Base-by-base conservation (phyloP, 1,140 invertebrate genomes). In the Drosophila parabipectinata region DNA sequence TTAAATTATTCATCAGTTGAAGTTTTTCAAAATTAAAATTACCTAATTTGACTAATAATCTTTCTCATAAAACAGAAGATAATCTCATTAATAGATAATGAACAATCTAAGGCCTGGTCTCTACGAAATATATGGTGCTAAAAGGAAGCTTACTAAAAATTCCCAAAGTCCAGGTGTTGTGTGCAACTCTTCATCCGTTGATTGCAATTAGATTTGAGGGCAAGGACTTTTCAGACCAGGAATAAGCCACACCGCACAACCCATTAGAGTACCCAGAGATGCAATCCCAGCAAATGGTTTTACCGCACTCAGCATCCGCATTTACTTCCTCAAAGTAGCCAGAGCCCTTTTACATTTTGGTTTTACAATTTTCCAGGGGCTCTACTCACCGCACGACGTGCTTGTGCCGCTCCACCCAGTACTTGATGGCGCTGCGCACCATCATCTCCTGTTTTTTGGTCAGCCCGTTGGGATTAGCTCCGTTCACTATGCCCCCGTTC, bases 321-420 rank as follows among this genome's bases (percentile, higher is more conserved):
- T 32, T 10, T 37, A 45, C 53, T n/a, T 34, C 54, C 41, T 28
- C 4, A 18, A 14, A n/a, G 12, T 12, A 37, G 26, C 32, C 63
- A 30, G 21, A 18, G 50, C 4, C 32, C 51, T 26, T 24, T 32
- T 68, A 15, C 57, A 77, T 61, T 57, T 47, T 18, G 37, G n/a
- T 14, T 41, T 44, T 59, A 39, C n/a, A 58, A 51, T 66, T 59
- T 41, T 34, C 24, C 21, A n/a, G 34, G 14, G 10, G 14, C 10
- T 15, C 51, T 7, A 91, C 92, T 92, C 84, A 96, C 96, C 95
- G 95, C 30, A 97, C 96, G 53, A 97, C 95, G 83, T 97, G 96
- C 88, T 97, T 97, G 90, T 97, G 96, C 45, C 96, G 92, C 83
- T 97, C 96, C 2, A 97, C 96, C 96, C 96, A 97, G 80, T 97